Evolutionary conservation across 2,113 vertebrate species (phyloP), one percentile per base, ranked within the genome.

Genomic region (Octodon degus): DNA sequence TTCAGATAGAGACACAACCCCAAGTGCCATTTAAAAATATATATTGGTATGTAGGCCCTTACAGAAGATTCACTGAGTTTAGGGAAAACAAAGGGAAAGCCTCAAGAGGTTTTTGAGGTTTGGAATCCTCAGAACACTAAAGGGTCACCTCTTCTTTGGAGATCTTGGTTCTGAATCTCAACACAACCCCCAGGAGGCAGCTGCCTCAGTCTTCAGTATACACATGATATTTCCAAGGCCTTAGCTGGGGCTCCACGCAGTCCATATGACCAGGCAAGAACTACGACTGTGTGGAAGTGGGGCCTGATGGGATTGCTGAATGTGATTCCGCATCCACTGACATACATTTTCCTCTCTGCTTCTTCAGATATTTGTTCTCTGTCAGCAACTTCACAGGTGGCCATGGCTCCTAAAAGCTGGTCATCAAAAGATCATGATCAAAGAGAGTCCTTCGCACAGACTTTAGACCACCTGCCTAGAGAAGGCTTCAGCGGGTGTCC

Each of bases 311-410:
- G 76, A 62, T 53, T 9, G 27, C 40, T 89, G 83, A 34, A 76
- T 84, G 32, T 82, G 90, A 97, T 76, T 86, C 72, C 80, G 84
- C 84, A 91, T 96, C 91, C 63, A 5, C 81, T 60, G 67, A 92
- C 94, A 97, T 53, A 86, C 53, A 93, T 95, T 96, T 96, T 95
- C 63, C 89, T 95, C 88, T 90, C 86, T 83, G 77, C 79, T 91
- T 94, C 96, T 95, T 92, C 74, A 94, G 79, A 83, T 93, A 96
- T 97, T 96, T 96, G 53, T 89, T 95, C 96, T 97, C 95, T 95
- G 95, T 97, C 96, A 95, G 89, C 7, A 43, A 90, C 86, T 97
- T 97, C 94, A 90, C 94, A 96, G 95, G 96, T 97, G 97, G 96
- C 90, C 91, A 89, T 95, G 92, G 96, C 97, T 96, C 92, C 96